Evolutionary conservation across 1,140 invertebrate genomes (phyloP), one percentile per base, ranked within the genome.

Genomic region (Meloidogyne exigua): DNA sequence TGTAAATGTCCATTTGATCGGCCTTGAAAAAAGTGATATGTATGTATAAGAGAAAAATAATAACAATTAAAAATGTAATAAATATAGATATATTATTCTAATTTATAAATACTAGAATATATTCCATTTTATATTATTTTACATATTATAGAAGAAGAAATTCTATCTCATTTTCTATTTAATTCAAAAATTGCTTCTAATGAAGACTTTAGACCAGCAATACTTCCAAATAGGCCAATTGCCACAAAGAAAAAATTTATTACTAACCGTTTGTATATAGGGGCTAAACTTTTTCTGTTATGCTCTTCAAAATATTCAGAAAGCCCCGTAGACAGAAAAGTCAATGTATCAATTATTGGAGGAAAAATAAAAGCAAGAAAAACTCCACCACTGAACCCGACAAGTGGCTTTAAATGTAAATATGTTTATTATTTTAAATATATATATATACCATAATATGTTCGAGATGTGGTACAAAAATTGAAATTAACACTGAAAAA

Each of bases 331-430:
- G 71, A 71, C 1, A 64, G 36, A 63, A 85, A 85, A n/a, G 82
- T 83, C 18, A 87, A 76, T 18, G 79, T 79, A 68, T 85, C 81
- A 21, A 85, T 77, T 11, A 84, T 67, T 21, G 83, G 67, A 12
- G 84, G 84, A 23, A 85, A 79, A 21, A 85, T 82, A 26, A 85
- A 80, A 25, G 84, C 83, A 13, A 85, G 67, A 32, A 85, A 68
- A 76, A 85, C 85, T 39, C 83, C 83, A 69, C 74, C 77, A n/a
- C 81, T 84, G 28, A 82, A 79, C 11, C 84, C 84, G 57, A 85
- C 83, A 5, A 86, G 63, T 4, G 84, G 84, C 71, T 72, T 9
- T 11, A 7, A 44, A 72, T 26, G 11, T 1, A 67, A 68, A 42
- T n/a, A 23, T 25, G 5, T 32, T 28, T 15, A 26, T 57, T 57